Evolutionary conservation across 2,797 vertebrate species (phyloP), one percentile per base, ranked within the genome.

Genomic region (Gadopsis bispinosus): DNA sequence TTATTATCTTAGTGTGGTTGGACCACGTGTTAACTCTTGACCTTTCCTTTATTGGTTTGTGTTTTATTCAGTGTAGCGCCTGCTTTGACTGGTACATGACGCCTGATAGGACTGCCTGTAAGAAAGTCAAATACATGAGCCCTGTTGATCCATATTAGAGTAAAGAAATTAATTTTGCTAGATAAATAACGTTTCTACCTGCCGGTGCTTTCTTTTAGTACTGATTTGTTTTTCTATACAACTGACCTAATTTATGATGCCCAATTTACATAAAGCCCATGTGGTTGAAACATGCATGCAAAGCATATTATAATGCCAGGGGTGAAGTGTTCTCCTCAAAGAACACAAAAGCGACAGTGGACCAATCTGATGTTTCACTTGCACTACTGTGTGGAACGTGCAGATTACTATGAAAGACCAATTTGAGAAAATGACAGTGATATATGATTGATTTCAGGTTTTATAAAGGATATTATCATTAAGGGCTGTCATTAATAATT

Each of bases 21-120:
- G 67, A 69, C 45, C 22, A n/a, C 4, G 16, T 85, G 61, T 85
- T 72, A 73, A 14, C 59, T 54, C 74, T 26, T 77, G 54, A 81
- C 77, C 71, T 85, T 81, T 69, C 68, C 63, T 80, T 71, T 59
- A 50, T 55, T 47, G 73, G 73, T 72, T 58, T 37, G 14, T 39
- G 66, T 79, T 50, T 2, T 1, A 54, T 47, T 71, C 51, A 13
- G 45, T n/a, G 71, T 48, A 45, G 22, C 62, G 55, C 77, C 67
- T 79, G 72, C 68, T 88, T 80, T 77, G 69, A 75, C 75, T 78
- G 59, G 66, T 79, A 80, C 80, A 80, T 79, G 55, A 56, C 41
- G 62, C 43, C 39, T 20, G n/a, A 39, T 61, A 56, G 39, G 54
- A 47, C 41, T 11, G 29, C 17, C 29, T 54, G 19, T 11, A 29